Evolutionary conservation across 2,113 vertebrate genomes (phyloP), one percentile per base, ranked within the genome.

Genomic region (Myrmophylax atrothorax): DNA sequence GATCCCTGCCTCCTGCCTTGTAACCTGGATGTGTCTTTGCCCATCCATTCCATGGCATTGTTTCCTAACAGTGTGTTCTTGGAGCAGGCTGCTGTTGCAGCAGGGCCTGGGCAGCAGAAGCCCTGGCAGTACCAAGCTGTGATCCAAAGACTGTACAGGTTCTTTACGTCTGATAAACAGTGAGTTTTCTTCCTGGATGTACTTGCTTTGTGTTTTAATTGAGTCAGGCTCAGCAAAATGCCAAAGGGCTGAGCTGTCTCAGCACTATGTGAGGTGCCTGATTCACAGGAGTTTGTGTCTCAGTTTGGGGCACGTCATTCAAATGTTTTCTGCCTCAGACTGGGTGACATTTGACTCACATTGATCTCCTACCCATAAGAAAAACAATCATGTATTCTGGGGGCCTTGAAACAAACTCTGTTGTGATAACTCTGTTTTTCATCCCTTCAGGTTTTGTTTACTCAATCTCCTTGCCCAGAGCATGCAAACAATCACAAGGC

Each of bases 11-110:
- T 91, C 66, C 86, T 73, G 58, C 90, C 46, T 75, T 38, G 49
- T 59, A 49, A 80, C 68, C 93, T 84, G 83, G 89, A 59, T 15
- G 24, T 9, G 37, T 26, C 80, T 92, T 33, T 88, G 60, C 55
- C 49, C 28, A 3, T 81, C 64, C 7, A 0, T 69, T 40, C 64
- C 0, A 3, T 4, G 16, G 46, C 44, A 25, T 42, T 90, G 90
- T 81, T 84, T 59, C 26, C 72, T 70, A 70, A 3, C 62, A 82
- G 78, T 7, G 59, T 94, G 84, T 84, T 82, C 78, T 95, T 92
- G 91, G 90, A 81, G 64, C 50, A 89, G 83, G 50, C 74, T 96
- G 94, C 72, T 88, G 63, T 58, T 90, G 74, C 64, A 86, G 92
- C 66, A 69, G 75, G 49, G 79, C 47, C 53, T n/a, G 40, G 49